Evolutionary conservation across 2,888 invertebrate genomes (phyloP), one percentile per base, ranked within the genome.

Genomic region (Volucella bombylans): DNA sequence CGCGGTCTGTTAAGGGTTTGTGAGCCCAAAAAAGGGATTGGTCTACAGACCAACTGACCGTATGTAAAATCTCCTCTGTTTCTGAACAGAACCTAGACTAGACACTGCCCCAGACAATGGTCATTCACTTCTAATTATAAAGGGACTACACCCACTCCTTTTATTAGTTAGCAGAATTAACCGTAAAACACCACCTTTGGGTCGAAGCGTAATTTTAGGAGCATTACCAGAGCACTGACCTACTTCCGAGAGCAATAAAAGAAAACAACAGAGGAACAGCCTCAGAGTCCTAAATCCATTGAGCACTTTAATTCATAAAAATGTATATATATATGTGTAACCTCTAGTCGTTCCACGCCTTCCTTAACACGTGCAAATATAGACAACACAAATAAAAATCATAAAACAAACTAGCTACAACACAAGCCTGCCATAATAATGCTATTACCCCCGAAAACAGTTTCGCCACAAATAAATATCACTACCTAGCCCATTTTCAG

Each of bases 271-370:
- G 10, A 61, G 49, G 45, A 62, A 43, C n/a, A 23, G 12, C 41
- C 14, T 52, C 52, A 68, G 45, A 12, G 64, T 18, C 31, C 31
- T 31, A 6, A 31, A 31, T 31, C 57, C 39, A n/a, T n/a, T 3
- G 43, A 54, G 52, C 68, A 52, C 61, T 76, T 61, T 68, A 76
- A 54, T 61, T 68, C 61, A 67, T 68, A 76, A 68, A 68, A 59
- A 68, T 76, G 61, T 68, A 52, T 15, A 52, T 31, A 18, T 1
- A 1, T 1, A 1, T 23, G 3, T 23, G 18, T 23, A 76, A 67
- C 59, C 59, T 50, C 45, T 45, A 54, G 47, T 68, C 61, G 47
- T 18, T 11, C 59, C 67, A 43, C 68, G 31, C 31, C 31, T 31
- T 31, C 76, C 45, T 45, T 14, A 50, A 67, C 31, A 15, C 65